These are phyloP conservation scores for Hafferia zeledoni DNA, from an alignment of 2,797 vertebrate genomes.

Conservation along the genomic window DNA sequence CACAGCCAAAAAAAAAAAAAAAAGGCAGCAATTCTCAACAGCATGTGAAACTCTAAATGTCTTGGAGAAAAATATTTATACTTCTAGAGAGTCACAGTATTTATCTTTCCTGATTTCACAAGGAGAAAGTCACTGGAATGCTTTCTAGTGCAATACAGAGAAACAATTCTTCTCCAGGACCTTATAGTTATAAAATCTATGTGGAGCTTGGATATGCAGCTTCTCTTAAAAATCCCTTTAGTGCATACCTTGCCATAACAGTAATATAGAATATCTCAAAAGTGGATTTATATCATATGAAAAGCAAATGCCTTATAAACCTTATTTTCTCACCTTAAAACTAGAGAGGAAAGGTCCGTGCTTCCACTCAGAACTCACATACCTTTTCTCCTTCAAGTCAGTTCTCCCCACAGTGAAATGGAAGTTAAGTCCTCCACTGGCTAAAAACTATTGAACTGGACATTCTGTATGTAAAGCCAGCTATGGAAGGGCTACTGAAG, in stretches of 20 bases:
- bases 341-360: background rate
- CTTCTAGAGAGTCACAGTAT: background rate
- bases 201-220: background rate
- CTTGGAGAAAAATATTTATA: slow-evolving; percentile 46
- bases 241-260: background rate
- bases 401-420: background rate
- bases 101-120: background rate
- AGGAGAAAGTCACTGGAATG: background rate
- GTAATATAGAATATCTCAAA: background rate
- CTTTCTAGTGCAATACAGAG: background rate
- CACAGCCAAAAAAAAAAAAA: background rate
- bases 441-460: background rate
- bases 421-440: background rate
- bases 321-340: background rate
- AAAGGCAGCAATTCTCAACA: background rate
- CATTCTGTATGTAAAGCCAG: background rate
- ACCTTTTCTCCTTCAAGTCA: background rate
- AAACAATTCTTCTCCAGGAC: background rate
- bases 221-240: background rate
- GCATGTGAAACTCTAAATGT: background rate
- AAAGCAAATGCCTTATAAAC: background rate
- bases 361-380: background rate
- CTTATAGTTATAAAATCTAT: background rate
- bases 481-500: background rate
- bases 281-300: background rate